Conservation (phyloP, 1,140 invertebrate genomes). For the Dendroctonus ponderosae region DNA sequence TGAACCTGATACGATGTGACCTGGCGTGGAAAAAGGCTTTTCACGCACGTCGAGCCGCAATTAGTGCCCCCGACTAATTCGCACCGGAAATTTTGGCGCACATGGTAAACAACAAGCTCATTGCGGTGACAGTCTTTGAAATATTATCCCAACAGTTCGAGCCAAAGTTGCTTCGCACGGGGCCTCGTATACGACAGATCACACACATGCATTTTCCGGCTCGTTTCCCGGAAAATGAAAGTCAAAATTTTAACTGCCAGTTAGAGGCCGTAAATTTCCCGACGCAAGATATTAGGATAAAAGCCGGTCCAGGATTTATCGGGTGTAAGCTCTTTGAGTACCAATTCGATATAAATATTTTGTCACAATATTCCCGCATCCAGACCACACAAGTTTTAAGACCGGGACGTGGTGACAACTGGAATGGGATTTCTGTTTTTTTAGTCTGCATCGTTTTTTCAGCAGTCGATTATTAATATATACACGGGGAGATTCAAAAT, state of each 20-base stretch:
- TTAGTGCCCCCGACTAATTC: too few relatives aligned
- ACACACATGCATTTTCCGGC: conserved; percentile 14
- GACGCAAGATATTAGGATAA: neutral
- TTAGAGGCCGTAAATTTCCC: neutral
- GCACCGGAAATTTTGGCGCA: too few relatives aligned
- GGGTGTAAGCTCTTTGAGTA: conserved; percentile 12
- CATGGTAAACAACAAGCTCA: too few relatives aligned
- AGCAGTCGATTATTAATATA: too few relatives aligned
- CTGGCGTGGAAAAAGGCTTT: too few relatives aligned
- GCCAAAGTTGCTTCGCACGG: neutral
- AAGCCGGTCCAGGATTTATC: conserved; percentile 8
- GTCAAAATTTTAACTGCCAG: conserved; percentile 15
- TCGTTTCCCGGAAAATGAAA: conserved; percentile 12
- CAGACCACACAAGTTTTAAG: conserved; percentile 13
- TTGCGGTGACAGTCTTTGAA: too few relatives aligned
- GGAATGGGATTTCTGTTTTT: too few relatives aligned
- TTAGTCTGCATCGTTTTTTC: too few relatives aligned
- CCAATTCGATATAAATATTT: conserved; percentile 16
- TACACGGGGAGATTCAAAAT: too few relatives aligned
- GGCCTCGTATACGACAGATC: conserved; percentile 5
- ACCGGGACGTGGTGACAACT: neutral
- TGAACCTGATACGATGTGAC: too few relatives aligned
- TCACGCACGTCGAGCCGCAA: too few relatives aligned
- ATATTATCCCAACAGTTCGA: too few relatives aligned
- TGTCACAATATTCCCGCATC: conserved; percentile 8